Percentiles rank a stretch among this genome's conserved stretches.
Evolutionary conservation across 2,113 vertebrate species (phyloP).

Genomic region (Felis chaus): DNA sequence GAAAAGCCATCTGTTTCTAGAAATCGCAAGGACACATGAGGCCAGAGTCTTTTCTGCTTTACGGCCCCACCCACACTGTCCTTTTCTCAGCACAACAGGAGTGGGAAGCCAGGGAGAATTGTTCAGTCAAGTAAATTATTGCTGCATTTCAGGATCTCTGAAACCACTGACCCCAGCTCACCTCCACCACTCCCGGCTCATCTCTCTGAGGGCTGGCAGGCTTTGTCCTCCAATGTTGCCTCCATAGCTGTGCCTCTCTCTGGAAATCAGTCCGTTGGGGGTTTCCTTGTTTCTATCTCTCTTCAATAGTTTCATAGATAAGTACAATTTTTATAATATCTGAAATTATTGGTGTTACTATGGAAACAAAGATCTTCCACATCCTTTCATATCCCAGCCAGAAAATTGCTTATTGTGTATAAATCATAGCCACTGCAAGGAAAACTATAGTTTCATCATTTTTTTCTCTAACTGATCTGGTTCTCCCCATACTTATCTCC

Average conservation of each 20-base stretch:
- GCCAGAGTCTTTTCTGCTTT: background rate
- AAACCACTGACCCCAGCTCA: background rate
- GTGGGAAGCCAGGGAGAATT: background rate
- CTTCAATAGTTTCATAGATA: background rate
- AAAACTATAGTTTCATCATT: background rate
- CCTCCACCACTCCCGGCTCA: background rate
- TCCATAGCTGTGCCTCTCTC: background rate
- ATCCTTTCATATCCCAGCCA: background rate
- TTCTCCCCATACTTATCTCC: background rate
- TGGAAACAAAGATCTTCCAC: background rate
- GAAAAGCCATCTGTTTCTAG: background rate
- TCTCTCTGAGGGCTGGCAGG: background rate
- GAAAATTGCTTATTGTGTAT: background rate
- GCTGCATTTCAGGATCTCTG: background rate
- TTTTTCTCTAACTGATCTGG: background rate
- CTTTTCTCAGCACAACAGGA: background rate
- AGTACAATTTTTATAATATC: background rate
- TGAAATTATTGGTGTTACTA: background rate
- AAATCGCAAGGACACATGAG: background rate
- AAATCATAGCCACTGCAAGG: background rate
- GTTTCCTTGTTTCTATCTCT: background rate
- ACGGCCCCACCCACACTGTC: background rate
- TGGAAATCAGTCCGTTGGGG: background rate
- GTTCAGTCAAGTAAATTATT: no score
- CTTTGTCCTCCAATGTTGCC: background rate